Evolutionary conservation across 2,888 invertebrate species (phyloP).

Genomic region (Brenthis hecate): DNA sequence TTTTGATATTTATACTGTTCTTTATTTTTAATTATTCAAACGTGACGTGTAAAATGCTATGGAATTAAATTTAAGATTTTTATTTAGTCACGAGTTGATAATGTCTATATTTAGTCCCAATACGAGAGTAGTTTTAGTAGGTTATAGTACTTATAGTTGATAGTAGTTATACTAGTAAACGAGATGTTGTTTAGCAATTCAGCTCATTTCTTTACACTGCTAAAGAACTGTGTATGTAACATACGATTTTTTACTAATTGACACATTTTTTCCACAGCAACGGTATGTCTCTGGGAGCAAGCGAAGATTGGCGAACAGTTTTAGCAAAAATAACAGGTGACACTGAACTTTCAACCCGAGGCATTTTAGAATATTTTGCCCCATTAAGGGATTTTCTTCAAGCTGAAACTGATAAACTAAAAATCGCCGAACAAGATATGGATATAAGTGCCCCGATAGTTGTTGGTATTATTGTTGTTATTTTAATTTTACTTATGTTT

Average conservation of each 20-base stretch:
- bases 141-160: no score
- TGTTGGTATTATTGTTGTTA: constrained; percentile 63
- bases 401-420: constrained; percentile 58
- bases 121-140: no score
- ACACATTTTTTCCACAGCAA: constrained; percentile 51
- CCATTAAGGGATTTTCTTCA: constrained; percentile 58
- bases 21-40: no score
- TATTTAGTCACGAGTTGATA: no score
- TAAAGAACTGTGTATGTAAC: background rate
- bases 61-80: no score
- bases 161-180: no score
- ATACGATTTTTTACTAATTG: background rate
- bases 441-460: constrained; percentile 69
- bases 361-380: constrained; percentile 68
- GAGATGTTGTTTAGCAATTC: no score
- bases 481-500: constrained; percentile 64
- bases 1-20: no score
- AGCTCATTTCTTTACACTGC: no score
- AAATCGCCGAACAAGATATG: constrained; percentile 56
- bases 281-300: constrained; percentile 74
- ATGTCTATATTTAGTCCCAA: no score
- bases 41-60: no score
- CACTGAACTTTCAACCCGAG: constrained; percentile 66
- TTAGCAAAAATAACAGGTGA: constrained; percentile 69
- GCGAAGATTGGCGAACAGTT: constrained; percentile 72